Conservation (phyloP, 2,113 vertebrate genomes). For the Larimichthys polyactis region DNA sequence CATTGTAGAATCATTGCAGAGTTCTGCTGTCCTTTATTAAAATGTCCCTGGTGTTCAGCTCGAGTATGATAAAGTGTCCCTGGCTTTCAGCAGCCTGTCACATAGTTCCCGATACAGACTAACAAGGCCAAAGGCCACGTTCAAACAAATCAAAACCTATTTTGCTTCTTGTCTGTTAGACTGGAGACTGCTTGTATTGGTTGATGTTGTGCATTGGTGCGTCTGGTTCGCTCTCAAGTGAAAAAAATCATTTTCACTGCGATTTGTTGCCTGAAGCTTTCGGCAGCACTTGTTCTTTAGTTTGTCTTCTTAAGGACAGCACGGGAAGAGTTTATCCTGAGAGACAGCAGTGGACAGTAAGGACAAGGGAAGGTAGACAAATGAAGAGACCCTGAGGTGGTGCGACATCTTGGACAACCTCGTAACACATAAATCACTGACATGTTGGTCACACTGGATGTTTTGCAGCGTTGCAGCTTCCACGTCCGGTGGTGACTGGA, state of each 20-base stretch:
- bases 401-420: not conserved
- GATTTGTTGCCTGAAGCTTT: conserved; percentile 37
- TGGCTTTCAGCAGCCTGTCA: conserved; percentile 52
- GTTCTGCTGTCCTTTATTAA: not conserved
- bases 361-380: not conserved
- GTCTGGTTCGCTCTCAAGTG: not conserved
- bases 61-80: conserved; percentile 11
- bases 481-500: too few species aligned
- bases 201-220: conserved; percentile 3
- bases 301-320: conserved; percentile 1
- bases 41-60: conserved; percentile 8
- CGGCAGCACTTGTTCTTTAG: not conserved
- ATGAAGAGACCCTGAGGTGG: not conserved
- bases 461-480: not conserved
- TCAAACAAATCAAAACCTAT: conserved; percentile 61
- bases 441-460: not conserved
- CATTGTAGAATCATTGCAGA: not conserved
- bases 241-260: conserved; percentile 23
- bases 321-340: conserved; percentile 4
- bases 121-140: conserved; percentile 60
- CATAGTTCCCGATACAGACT: conserved; percentile 33
- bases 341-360: conserved; percentile 4
- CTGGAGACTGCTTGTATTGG: conserved; percentile 1
- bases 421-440: not conserved
- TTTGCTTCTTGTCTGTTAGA: conserved; percentile 50